Evolutionary conservation across 2,113 vertebrate species (phyloP), one percentile per base, ranked within the genome.

Genomic region (Menura novaehollandiae): DNA sequence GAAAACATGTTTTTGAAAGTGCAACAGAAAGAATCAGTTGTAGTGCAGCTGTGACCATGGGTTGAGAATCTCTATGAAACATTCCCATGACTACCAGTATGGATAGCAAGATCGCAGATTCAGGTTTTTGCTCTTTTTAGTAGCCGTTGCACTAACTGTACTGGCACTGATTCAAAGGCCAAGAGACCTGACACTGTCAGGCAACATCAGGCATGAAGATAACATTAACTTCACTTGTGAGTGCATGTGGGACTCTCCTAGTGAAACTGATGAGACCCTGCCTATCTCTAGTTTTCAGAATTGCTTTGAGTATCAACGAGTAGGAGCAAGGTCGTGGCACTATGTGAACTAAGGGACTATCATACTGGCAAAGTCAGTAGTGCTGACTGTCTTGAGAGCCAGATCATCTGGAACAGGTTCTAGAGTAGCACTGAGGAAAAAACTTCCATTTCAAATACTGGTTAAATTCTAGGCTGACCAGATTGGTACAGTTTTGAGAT

Each of bases 201-300:
- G 56, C 74, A 82, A 51, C 17, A 39, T 67, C 78, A 62, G n/a
- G 59, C 37, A 30, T 56, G 49, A 81, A 82, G 41, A 46, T 41
- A 47, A 43, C 51, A 35, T 23, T 47, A 68, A 53, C 37, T 64
- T 88, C 28, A 58, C n/a, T 76, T 80, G 24, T 83, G 52, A 49
- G 26, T 30, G 26, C 2, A 0, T 63, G 13, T 49, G 81, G 49
- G 55, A 37, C 12, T 90, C 7, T 0, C 6, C 20, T 58, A 52
- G 28, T 37, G 46, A 52, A 44, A 59, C 15, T 39, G 33, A 49
- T 27, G 8, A 2, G 1, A 53, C 20, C 15, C 52, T 82, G 85
- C 21, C 33, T 47, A 13, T 73, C 17, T 27, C 7, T 30, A 13
- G 52, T 74, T 59, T 91, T 91, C 32, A 56, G 33, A 78, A 33